Evolutionary conservation across 2,888 invertebrate species (phyloP), one percentile per base, ranked within the genome.

Genomic region (Globia sparganii): DNA sequence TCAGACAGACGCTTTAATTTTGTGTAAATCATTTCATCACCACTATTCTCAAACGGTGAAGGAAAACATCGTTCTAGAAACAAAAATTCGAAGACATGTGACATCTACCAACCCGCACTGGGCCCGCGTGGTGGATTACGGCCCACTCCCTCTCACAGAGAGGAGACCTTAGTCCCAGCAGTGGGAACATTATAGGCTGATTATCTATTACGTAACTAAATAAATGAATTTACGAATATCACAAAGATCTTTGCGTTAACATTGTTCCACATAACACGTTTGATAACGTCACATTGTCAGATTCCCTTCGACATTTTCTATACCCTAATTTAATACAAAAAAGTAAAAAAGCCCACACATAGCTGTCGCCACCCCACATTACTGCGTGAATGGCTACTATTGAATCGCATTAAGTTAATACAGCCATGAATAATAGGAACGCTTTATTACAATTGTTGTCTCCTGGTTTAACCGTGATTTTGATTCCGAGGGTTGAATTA

Each of bases 391-490:
- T 90, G 70, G 83, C 90, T 88, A 90, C 91, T 92, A 93, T 91
- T 92, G 91, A 92, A 92, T 92, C 88, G 89, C 92, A 93, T 94
- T 93, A 93, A 91, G 87, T 91, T 93, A 93, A 93, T 93, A 92
- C 90, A 86, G 78, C 90, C 84, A 91, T 92, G 92, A 93, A 93
- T 93, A 93, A 93, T 91, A 91, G 90, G 86, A 86, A 80, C 90
- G 90, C 89, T 92, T 92, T 92, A 92, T 92, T 91, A 90, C 91
- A 89, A 90, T 90, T 90, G 90, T 91, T 91, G 90, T 89, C 89
- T 85, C 85, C 87, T 84, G 87, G 64, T 86, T 81, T 82, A 85
- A 79, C 84, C 86, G 84, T 87, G 88, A 91, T 92, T 91, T 87
- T 78, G 89, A 87, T 87, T 84, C 78, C 34, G 79, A 84, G 89